Percentiles rank a stretch among this genome's conserved stretches.
phyloP scores from a whole-genome alignment of 2,113 vertebrate species.

The Pampusana beccarii region DNA sequence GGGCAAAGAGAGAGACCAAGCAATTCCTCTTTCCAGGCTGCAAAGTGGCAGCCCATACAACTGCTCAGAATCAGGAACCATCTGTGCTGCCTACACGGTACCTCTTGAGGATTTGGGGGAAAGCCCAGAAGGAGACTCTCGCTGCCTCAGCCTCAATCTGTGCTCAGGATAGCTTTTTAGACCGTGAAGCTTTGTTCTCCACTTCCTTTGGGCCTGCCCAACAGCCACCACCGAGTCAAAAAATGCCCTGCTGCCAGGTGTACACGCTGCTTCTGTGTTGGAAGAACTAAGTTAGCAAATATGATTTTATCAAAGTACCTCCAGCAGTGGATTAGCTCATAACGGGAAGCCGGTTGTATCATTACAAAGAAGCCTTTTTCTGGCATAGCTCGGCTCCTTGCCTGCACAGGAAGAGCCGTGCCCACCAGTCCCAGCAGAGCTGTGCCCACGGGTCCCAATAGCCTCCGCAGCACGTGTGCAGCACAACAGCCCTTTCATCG shows the following conservation, averaged over 20 bases:
- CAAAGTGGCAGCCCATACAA: background rate
- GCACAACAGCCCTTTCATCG: background rate
- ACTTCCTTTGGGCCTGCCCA: background rate
- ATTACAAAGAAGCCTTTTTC: background rate
- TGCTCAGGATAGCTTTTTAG: background rate
- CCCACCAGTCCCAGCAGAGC: background rate
- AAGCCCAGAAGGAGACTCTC: background rate
- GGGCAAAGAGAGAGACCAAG: background rate
- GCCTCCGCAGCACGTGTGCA: background rate
- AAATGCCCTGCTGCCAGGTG: background rate
- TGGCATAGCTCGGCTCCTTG: background rate
- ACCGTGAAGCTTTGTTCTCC: background rate
- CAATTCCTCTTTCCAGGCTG: background rate
- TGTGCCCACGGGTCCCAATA: background rate
- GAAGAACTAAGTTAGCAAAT: background rate
- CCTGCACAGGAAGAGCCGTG: background rate
- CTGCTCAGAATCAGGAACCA: background rate
- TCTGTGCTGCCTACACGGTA: fast-evolving
- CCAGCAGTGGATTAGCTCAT: background rate
- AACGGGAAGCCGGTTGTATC: background rate
- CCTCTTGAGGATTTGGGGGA: background rate
- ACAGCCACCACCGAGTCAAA: background rate
- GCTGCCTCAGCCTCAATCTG: fast-evolving
- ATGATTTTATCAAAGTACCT: background rate
- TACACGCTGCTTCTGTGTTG: fast-evolving